Percentiles rank a stretch among this genome's conserved stretches.
phyloP scores from a whole-genome alignment of 2,797 vertebrate genomes.

The Enteromius unitaeniatus region DNA sequence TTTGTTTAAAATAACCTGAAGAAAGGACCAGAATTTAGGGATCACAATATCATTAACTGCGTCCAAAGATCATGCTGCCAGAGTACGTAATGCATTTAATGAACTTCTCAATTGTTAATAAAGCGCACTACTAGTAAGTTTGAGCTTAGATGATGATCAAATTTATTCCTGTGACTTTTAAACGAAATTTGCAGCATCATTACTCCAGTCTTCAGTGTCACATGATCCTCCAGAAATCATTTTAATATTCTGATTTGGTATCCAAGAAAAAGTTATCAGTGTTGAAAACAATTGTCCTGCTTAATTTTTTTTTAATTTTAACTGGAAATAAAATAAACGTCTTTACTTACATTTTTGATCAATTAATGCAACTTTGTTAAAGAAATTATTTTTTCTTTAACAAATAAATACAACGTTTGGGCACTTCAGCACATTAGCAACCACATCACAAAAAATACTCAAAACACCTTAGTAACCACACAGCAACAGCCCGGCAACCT shows the following conservation, averaged over 20 bases:
- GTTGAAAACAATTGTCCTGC: background rate
- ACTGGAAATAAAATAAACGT: background rate
- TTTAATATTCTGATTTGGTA: background rate
- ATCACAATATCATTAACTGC: background rate
- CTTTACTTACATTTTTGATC: no score
- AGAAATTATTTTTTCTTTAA: background rate
- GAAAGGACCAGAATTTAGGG: no score
- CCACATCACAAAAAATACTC: background rate
- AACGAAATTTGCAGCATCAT: no score
- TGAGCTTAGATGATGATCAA: background rate
- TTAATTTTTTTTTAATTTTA: no score
- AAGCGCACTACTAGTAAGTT: background rate
- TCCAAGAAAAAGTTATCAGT: background rate
- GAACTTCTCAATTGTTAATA: background rate
- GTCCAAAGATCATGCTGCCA: background rate
- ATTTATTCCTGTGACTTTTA: background rate
- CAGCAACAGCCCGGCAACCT: background rate
- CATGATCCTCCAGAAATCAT: background rate
- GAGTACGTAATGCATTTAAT: background rate
- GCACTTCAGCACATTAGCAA: background rate
- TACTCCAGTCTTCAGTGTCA: background rate
- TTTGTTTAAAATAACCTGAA: no score
- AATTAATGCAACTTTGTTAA: background rate
- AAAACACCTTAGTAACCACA: background rate
- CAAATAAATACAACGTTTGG: background rate